A percentile compares a stretch with the other conserved stretches of the same genome.
Conservation (phyloP, 2,888 invertebrate genomes). For the Stomorhina lunata region DNA sequence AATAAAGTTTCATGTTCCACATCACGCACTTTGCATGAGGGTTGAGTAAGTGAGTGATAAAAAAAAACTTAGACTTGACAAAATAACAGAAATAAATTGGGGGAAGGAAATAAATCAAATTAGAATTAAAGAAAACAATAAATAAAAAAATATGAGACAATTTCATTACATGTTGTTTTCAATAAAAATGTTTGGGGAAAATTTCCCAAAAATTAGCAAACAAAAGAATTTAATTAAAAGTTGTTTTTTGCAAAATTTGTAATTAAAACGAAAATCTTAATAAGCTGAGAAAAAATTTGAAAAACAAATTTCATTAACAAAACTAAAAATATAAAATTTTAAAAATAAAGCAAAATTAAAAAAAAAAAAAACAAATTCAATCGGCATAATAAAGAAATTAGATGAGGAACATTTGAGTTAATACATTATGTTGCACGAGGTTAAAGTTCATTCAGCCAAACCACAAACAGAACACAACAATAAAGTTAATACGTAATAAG, state of each 20-base stretch:
- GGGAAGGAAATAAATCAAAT: slow-evolving; percentile 3
- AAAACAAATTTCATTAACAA: neutral
- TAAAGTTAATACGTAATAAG: neutral
- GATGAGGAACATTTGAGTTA: too few species aligned
- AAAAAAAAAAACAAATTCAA: too few species aligned
- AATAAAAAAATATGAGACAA: neutral
- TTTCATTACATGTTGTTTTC: neutral
- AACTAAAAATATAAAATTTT: neutral
- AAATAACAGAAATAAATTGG: neutral
- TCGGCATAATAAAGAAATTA: slow-evolving; percentile 20
- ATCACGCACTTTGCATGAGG: slow-evolving; percentile 3
- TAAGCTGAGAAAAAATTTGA: too few species aligned
- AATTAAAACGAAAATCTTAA: neutral
- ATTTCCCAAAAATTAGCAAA: slow-evolving; percentile 38
- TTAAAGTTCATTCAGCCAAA: slow-evolving; percentile 8
- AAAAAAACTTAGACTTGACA: slow-evolving; percentile 12
- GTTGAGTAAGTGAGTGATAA: neutral
- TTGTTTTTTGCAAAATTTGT: neutral
- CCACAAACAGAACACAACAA: slow-evolving; percentile 9
- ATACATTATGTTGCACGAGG: too few species aligned
- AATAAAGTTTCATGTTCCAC: slow-evolving; percentile 9
- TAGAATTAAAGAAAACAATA: slow-evolving; percentile 1
- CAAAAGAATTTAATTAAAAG: slow-evolving; percentile 41
- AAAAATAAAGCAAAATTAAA: neutral
- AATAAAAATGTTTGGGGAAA: slow-evolving; percentile 4